Evolutionary conservation across 2,113 vertebrate genomes (phyloP).

Genomic region (Jacana jacana): DNA sequence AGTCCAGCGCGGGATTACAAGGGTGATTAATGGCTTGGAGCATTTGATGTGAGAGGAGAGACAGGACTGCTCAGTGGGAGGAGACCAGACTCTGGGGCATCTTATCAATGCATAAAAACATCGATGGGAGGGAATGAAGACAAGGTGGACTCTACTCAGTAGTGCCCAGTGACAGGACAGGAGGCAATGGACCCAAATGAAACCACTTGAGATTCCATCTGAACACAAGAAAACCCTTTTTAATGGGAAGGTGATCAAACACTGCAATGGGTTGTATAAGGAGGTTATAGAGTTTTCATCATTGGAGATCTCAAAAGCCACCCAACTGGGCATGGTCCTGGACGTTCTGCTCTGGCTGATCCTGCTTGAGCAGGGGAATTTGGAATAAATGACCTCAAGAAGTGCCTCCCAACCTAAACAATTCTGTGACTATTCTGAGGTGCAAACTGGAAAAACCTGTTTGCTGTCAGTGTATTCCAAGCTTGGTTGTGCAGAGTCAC

Average conservation of each 20-base stretch:
- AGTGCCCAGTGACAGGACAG: not conserved
- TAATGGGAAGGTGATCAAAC: not conserved
- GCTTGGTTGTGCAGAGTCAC: not conserved
- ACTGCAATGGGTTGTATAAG: not conserved
- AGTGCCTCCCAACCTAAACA: not conserved
- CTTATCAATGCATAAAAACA: not conserved
- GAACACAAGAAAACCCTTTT: not conserved
- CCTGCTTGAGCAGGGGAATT: not conserved
- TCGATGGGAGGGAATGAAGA: not conserved
- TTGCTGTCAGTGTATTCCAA: not conserved
- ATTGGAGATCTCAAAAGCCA: not conserved
- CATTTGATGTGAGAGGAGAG: not conserved
- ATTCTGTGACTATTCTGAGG: not conserved
- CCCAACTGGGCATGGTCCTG: not conserved
- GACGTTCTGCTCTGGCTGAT: not conserved
- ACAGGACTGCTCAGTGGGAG: not conserved
- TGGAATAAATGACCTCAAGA: not conserved
- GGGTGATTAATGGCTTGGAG: not conserved
- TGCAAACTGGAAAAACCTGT: not conserved
- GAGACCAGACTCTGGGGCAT: not conserved
- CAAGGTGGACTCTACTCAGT: not conserved
- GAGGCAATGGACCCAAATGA: not conserved
- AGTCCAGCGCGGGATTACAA: not conserved
- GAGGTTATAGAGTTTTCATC: not conserved
- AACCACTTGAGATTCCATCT: not conserved